Conservation (phyloP, 37 sponge, comb jelly and placozoan genomes). For the Amphimedon queenslandica region DNA sequence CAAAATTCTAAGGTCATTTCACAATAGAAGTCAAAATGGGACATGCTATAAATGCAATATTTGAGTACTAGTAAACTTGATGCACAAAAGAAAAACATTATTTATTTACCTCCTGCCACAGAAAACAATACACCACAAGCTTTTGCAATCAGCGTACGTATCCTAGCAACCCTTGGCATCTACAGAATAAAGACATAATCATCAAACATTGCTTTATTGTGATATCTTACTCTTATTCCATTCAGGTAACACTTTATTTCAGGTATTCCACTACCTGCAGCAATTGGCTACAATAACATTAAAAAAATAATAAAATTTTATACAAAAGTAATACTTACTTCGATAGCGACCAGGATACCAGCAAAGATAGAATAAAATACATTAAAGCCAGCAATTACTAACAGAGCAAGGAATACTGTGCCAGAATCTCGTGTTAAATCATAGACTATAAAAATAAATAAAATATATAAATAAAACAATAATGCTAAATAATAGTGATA, state of each 20-base stretch:
- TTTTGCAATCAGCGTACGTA: conserved; percentile 71
- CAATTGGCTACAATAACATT: conserved; percentile 68
- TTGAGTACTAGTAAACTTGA: background rate
- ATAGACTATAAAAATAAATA: conserved; percentile 31
- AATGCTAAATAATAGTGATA: background rate
- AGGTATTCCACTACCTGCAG: conserved; percentile 97
- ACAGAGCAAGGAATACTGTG: conserved; percentile 35
- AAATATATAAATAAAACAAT: background rate
- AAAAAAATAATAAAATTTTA: background rate
- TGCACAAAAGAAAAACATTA: background rate
- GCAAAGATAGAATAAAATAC: conserved; percentile 56
- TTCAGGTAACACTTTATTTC: conserved; percentile 98
- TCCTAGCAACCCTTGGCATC: conserved; percentile 68
- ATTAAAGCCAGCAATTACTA: conserved; percentile 66
- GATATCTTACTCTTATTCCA: conserved; percentile 71
- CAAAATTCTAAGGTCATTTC: background rate
- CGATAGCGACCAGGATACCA: conserved; percentile 42
- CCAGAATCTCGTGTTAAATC: conserved; percentile 11
- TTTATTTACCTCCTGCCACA: conserved; percentile 82
- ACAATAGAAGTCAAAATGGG: background rate
- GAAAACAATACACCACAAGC: conserved; percentile 89
- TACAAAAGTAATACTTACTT: conserved; percentile 27
- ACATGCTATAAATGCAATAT: background rate
- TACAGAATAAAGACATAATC: background rate
- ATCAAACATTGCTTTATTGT: background rate